A percentile compares a stretch with the other conserved stretches of the same genome.
Evolutionary conservation across 2,113 vertebrate genomes (phyloP).

Genomic region (Nycticryphes semicollaris): DNA sequence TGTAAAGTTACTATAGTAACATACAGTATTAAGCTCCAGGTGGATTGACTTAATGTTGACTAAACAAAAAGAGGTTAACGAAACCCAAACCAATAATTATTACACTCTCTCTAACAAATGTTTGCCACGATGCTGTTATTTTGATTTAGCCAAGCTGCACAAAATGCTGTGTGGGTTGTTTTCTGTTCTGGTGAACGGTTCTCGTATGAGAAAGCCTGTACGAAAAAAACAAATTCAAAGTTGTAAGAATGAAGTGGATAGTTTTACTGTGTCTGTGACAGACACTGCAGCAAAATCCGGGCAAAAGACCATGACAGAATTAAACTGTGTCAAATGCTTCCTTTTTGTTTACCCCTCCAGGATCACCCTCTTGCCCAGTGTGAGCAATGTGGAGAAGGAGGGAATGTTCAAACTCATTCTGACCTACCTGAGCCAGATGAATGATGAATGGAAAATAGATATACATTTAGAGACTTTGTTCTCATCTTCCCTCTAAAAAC

Average conservation of each 20-base stretch:
- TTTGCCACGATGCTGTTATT: conserved; percentile 70
- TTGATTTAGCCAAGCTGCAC: conserved; percentile 33
- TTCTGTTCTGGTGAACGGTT: neutral
- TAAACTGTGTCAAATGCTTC: neutral
- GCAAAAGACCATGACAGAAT: neutral
- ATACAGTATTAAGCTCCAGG: conserved; percentile 81
- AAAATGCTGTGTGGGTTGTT: neutral
- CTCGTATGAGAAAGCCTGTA: neutral
- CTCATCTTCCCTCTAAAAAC: neutral
- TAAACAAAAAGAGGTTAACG: conserved; percentile 79
- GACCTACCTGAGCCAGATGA: neutral
- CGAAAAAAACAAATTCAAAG: neutral
- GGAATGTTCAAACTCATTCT: neutral
- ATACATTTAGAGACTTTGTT: neutral
- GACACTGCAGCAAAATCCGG: neutral
- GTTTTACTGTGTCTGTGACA: neutral
- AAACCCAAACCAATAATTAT: conserved; percentile 78
- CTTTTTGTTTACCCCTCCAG: neutral
- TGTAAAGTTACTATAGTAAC: conserved; percentile 93
- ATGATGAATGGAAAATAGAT: neutral
- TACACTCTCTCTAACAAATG: conserved; percentile 62
- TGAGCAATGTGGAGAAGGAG: neutral
- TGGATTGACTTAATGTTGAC: conserved; percentile 86
- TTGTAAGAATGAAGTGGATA: neutral
- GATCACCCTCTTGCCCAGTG: neutral